phyloP scores from a whole-genome alignment of 2,888 invertebrate genomes.

The Megastigmus dorsalis region DNA sequence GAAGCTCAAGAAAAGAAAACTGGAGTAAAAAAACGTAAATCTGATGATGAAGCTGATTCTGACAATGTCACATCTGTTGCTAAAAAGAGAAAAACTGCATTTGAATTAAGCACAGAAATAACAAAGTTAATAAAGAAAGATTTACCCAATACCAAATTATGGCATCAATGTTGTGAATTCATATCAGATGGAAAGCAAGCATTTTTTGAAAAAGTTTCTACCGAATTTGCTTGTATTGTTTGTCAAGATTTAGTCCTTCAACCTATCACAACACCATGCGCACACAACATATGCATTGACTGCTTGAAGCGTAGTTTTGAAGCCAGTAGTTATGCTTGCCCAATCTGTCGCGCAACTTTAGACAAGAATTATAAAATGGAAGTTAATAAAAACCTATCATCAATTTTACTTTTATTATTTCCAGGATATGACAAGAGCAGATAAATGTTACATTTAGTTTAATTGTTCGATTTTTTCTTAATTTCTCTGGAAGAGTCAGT shows the following conservation, averaged over 20 bases:
- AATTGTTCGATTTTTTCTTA: slow-evolving; percentile 15
- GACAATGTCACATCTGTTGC: slow-evolving; percentile 37
- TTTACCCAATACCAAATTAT: slow-evolving; percentile 79
- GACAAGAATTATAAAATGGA: slow-evolving; percentile 76
- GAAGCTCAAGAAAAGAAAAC: slow-evolving; percentile 74
- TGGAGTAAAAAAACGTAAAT: slow-evolving; percentile 56
- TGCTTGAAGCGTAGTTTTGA: slow-evolving; percentile 83
- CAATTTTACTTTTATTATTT: slow-evolving; percentile 78
- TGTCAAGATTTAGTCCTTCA: slow-evolving; percentile 84
- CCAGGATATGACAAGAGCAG: slow-evolving; percentile 81
- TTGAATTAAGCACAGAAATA: slow-evolving; percentile 72
- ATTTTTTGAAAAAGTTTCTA: slow-evolving; percentile 54
- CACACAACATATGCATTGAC: slow-evolving; percentile 84
- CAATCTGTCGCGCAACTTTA: slow-evolving; percentile 81
- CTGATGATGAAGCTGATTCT: slow-evolving; percentile 53
- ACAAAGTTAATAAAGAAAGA: slow-evolving; percentile 77
- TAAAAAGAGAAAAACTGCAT: slow-evolving; percentile 73
- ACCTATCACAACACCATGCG: slow-evolving; percentile 84
- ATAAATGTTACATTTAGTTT: slow-evolving; percentile 45
- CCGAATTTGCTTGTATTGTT: slow-evolving; percentile 83
- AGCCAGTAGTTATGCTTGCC: slow-evolving; percentile 80
- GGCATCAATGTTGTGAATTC: slow-evolving; percentile 79
- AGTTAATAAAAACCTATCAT: slow-evolving; percentile 78
- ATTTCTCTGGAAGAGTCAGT: slow-evolving; percentile 36
- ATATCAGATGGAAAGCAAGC: slow-evolving; percentile 75